Evolutionary conservation across 1,140 invertebrate species (phyloP), one percentile per base, ranked within the genome.

Genomic region (Diachasma alloeum): DNA sequence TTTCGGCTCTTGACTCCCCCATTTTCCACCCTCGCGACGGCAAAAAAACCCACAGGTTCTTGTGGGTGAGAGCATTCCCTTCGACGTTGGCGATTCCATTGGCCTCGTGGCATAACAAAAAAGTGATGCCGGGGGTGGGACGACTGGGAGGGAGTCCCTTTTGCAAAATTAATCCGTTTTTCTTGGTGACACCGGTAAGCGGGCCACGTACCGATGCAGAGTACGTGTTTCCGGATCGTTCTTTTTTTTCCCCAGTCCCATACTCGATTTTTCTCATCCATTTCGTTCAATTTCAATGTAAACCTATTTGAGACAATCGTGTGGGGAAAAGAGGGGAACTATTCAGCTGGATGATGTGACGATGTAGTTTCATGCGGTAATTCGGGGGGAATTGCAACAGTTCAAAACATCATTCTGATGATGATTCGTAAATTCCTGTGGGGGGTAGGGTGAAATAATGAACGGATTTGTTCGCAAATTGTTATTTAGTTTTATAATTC

Each of bases 11-110:
- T 37, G 11, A 37, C 66, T 68, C 36, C 36, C n/a, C 36, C 66
- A 68, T 68, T 68, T 37, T 68, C 59, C 66, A 68, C 66, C 66
- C 66, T 53, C 48, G n/a, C 48, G 48, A 9, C 4, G 48, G 48
- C 2, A 53, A 53, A 53, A 19, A 17, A 53, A 17, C 44, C 3
- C n/a, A n/a, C 48, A 3, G 17, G 15, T 17, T n/a, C 26, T 24
- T 19, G 24, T 19, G n/a, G 26, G 46, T 26, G 44, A 59, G 24
- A n/a, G 67, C 36, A 71, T 71, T 71, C 69, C 74, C 53, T 76
- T 71, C 48, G 44, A 71, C 74, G 19, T 37, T 76, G 70, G 70
- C 74, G 48, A 69, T 71, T 76, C 69, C 59, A 71, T 71, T 76
- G 59, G 69, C 37, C 53, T 42, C 48, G 31, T 22, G 0, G 31